Evolutionary conservation across 2,113 vertebrate genomes (phyloP).

Genomic region (Dryoscopus gambensis): DNA sequence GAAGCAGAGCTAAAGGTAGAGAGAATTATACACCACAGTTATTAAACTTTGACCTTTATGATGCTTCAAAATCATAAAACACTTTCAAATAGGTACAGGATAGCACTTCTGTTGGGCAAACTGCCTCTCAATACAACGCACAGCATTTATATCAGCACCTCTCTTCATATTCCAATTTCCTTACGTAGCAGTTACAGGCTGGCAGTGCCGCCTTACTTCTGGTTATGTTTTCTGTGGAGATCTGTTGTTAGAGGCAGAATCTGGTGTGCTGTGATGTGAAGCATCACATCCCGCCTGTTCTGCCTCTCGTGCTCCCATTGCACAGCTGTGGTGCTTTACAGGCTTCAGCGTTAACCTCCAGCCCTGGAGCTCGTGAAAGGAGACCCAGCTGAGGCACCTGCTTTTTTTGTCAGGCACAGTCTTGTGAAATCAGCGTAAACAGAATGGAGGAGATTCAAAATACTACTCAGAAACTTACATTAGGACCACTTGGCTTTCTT

Average conservation of each 20-base stretch:
- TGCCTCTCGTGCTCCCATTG: background rate
- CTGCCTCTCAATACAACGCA: background rate
- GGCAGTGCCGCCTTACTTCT: background rate
- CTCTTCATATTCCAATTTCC: background rate
- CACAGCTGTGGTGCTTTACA: background rate
- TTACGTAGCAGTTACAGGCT: background rate
- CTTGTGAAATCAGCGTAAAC: background rate
- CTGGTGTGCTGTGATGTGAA: background rate
- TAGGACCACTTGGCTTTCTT: background rate
- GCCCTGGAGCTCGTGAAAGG: background rate
- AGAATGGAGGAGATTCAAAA: background rate
- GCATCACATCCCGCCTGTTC: background rate
- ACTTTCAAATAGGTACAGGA: background rate
- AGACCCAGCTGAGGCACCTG: background rate
- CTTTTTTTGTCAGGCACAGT: background rate
- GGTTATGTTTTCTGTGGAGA: background rate
- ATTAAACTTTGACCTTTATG: conserved; percentile 57
- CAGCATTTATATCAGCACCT: background rate
- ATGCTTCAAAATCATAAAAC: conserved; percentile 45
- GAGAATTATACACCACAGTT: background rate
- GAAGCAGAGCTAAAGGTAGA: conserved; percentile 39
- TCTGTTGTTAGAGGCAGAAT: background rate
- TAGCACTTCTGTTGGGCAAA: background rate
- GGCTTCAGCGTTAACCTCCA: background rate
- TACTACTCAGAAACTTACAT: background rate